Percentiles rank a stretch among this genome's conserved stretches.
phyloP scores from a whole-genome alignment of 2,113 vertebrate species.

The Chaetorhynchus papuensis region DNA sequence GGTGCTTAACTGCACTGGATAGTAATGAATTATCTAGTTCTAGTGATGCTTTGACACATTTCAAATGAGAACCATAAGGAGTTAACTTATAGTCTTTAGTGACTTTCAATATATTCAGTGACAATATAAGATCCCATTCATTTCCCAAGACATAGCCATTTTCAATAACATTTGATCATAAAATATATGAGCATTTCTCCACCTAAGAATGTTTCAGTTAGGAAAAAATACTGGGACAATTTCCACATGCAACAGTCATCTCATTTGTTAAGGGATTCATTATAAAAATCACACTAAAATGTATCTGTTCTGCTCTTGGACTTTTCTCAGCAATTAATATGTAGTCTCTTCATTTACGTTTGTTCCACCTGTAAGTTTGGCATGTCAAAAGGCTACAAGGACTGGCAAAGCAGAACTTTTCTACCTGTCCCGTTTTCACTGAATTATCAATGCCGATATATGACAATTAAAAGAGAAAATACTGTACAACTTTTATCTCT shows the following conservation, averaged over 20 bases:
- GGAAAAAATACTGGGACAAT: neutral
- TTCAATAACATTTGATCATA: neutral
- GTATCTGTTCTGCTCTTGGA: neutral
- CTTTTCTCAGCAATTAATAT: neutral
- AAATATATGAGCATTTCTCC: neutral
- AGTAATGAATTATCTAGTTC: conserved; percentile 77
- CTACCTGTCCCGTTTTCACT: neutral
- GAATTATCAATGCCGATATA: neutral
- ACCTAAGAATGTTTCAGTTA: neutral
- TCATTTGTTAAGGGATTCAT: neutral
- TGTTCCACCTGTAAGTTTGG: neutral
- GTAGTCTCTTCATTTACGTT: neutral
- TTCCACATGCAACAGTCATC: neutral
- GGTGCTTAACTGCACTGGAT: conserved; percentile 69
- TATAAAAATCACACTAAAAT: neutral
- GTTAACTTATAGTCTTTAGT: conserved; percentile 51
- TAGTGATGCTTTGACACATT: conserved; percentile 66
- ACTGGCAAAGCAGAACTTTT: neutral
- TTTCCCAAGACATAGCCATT: neutral
- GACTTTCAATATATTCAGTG: conserved; percentile 35
- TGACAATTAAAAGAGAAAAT: neutral
- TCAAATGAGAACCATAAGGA: conserved; percentile 72
- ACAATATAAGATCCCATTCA: conserved; percentile 28
- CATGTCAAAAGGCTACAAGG: neutral
- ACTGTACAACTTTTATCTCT: neutral